These are phyloP conservation scores for Drosophila ercepeae DNA, from an alignment of 1,140 invertebrate genomes.

Conservation along the genomic window DNA sequence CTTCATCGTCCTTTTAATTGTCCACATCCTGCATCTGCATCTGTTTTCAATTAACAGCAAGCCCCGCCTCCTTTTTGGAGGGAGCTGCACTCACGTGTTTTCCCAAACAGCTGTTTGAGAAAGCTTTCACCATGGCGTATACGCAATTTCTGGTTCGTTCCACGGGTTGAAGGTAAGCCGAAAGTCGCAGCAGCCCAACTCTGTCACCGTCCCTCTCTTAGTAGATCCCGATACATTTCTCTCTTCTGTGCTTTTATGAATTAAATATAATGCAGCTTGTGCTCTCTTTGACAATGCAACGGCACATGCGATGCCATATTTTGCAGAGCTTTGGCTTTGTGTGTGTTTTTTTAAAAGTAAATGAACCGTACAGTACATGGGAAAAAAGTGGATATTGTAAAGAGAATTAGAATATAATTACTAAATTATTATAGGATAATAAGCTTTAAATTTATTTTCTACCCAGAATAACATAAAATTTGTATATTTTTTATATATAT, in stretches of 20 bases:
- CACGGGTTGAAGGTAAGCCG: constrained; percentile 1
- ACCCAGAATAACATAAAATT: too few species aligned
- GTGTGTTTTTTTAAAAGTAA: constrained; percentile 46
- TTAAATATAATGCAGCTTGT: constrained; percentile 53
- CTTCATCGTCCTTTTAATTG: background rate
- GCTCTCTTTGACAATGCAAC: constrained; percentile 8
- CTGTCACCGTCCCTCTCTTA: background rate
- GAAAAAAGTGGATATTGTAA: too few species aligned
- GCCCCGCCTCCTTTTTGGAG: background rate
- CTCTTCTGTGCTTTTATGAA: constrained; percentile 59
- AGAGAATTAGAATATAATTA: too few species aligned
- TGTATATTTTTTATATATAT: too few species aligned
- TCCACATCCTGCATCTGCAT: constrained; percentile 1
- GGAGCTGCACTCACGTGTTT: constrained; percentile 21
- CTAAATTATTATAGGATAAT: too few species aligned
- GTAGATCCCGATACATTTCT: background rate
- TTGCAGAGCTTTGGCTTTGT: constrained; percentile 28
- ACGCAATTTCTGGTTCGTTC: constrained; percentile 38
- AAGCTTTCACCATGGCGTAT: constrained; percentile 24
- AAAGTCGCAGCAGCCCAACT: background rate
- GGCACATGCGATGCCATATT: constrained; percentile 12
- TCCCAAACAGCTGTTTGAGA: constrained; percentile 30
- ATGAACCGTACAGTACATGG: constrained; percentile 57
- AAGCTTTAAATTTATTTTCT: too few species aligned
- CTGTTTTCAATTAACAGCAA: constrained; percentile 9